Conservation (phyloP, 2,888 invertebrate genomes). For the Parascotia fuliginaria region DNA sequence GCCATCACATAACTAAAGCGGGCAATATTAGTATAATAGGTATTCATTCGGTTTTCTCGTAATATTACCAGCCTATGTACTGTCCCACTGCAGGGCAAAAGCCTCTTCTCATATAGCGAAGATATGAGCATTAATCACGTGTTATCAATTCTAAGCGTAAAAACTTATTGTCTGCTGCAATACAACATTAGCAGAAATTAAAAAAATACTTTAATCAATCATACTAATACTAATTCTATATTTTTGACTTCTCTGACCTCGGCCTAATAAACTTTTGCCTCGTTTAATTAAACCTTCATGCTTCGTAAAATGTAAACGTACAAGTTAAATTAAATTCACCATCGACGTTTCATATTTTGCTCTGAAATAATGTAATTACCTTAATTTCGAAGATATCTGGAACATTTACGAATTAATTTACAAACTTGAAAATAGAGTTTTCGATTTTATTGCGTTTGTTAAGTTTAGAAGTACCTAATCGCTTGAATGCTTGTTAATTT, state of each 20-base stretch:
- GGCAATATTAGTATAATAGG: too few relatives aligned
- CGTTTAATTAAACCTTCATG: conserved; percentile 62
- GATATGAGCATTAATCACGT: too few relatives aligned
- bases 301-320: conserved; percentile 51
- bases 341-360: conserved; percentile 47
- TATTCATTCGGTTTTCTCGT: too few relatives aligned
- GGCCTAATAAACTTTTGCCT: conserved; percentile 56
- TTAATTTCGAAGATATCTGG: conserved; percentile 35
- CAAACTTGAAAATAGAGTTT: conserved; percentile 25
- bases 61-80: too few relatives aligned
- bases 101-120: too few relatives aligned
- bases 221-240: conserved; percentile 27
- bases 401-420: conserved; percentile 37
- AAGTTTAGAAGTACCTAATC: too few relatives aligned
- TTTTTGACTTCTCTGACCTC: conserved; percentile 44
- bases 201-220: conserved; percentile 2
- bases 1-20: too few relatives aligned
- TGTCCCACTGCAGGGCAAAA: too few relatives aligned
- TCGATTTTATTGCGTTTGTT: conserved; percentile 30
- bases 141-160: too few relatives aligned
- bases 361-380: conserved; percentile 39
- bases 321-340: conserved; percentile 54
- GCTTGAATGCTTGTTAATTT: conserved; percentile 22
- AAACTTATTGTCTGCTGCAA: too few relatives aligned
- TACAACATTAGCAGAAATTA: too few relatives aligned